Evolutionary conservation across 1,140 invertebrate genomes (phyloP).

Genomic region (Aphelenchoides fujianensis): DNA sequence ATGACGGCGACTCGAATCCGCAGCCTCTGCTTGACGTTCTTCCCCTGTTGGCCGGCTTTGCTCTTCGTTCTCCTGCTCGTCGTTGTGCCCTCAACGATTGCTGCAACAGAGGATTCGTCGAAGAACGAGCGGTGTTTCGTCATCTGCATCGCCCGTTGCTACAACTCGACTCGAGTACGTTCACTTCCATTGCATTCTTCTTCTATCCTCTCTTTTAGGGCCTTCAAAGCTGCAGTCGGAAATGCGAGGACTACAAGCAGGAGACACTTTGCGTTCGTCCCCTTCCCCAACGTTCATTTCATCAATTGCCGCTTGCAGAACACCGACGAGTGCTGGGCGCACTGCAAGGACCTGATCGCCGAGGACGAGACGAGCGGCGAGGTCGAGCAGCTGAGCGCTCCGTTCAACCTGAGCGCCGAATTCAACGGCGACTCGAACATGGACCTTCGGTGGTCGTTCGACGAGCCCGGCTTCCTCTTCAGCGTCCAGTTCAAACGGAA

Average conservation of each 20-base stretch:
- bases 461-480: not conserved
- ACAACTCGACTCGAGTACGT: slow-evolving; percentile 6
- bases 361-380: not conserved
- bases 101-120: not conserved
- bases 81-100: not conserved
- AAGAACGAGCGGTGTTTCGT: slow-evolving; percentile 18
- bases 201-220: slow-evolving; percentile 6
- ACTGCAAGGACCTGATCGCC: slow-evolving; percentile 39
- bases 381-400: slow-evolving; percentile 15
- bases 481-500: slow-evolving; percentile 19
- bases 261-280: slow-evolving; percentile 22
- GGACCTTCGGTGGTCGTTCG: slow-evolving; percentile 15
- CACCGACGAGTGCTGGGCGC: slow-evolving; percentile 31
- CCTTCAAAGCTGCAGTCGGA: slow-evolving; percentile 5
- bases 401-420: slow-evolving; percentile 24
- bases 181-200: not conserved
- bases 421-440: slow-evolving; percentile 20
- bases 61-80: not conserved
- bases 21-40: too few relatives aligned
- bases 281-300: slow-evolving; percentile 5
- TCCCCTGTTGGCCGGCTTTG: slow-evolving; percentile 4
- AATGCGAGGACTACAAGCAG: slow-evolving; percentile 7
- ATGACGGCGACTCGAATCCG: slow-evolving; percentile 7
- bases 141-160: slow-evolving; percentile 14
- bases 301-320: slow-evolving; percentile 1